Base-by-base conservation (phyloP, 2,797 vertebrate species). In the Rhinella marina region DNA sequence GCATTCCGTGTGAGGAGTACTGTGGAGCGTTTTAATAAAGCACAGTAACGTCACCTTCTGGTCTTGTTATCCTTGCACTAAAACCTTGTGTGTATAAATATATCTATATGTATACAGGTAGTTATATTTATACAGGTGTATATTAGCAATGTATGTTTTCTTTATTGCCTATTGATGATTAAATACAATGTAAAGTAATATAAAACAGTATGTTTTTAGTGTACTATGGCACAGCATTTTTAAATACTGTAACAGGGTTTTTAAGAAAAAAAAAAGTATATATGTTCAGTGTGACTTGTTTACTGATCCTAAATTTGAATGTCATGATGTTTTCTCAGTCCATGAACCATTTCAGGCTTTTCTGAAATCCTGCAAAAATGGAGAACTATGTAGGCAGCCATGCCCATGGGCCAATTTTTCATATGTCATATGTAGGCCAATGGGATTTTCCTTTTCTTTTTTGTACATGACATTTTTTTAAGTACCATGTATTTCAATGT, bases 1-100 rank as follows among this genome's bases (percentile, higher is more conserved):
- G 96, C 97, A 96, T 96, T 95, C 94, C 93, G 94, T 98, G 96
- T 97, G 94, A 97, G 96, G 96, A 98, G 97, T 97, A 98, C 98
- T 99, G 98, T 98, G 97, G 62, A 68, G 54, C 64, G 97, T 95
- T 91, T 95, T 92, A 92, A 94, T 91, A 94, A 96, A 95, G 95
- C 97, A 97, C 97, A 97, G 95, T 97, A 95, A 96, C 93, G 95
- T 97, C 97, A 97, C 96, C 96, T 59, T 61, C 72, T 79, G 96
- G 96, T 97, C 94, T 97, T 96, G 96, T 97, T 97, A 95, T 96
- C 96, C 96, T 97, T 98, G 97, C 97, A 99, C 97, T 98, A 96
- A 97, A 97, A 97, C 80, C 62, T 86, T 82, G 75, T 86, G 86
- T 89, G 85, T 89, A 89, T 89, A 89, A 86, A 86, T 86, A 88